These are phyloP conservation scores for Decapterus maruadsi DNA, from an alignment of 2,797 vertebrate genomes.

Conservation along the genomic window DNA sequence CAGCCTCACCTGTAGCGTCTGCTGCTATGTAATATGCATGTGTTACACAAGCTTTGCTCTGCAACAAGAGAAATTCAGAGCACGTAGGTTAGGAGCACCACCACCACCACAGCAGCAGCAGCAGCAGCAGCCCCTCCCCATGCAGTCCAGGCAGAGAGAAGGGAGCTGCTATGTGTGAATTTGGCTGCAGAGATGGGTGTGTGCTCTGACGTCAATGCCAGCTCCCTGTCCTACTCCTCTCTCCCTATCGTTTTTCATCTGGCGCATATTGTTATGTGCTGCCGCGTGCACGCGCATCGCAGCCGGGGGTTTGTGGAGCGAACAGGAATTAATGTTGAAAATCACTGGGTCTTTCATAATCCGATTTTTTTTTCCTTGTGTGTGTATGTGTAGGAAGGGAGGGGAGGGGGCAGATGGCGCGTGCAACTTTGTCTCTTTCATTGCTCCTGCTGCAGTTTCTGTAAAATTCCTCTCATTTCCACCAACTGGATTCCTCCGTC, in stretches of 20 bases:
- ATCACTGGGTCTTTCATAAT: constrained; percentile 60
- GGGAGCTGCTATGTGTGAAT: constrained; percentile 72
- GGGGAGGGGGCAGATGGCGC: constrained; percentile 47
- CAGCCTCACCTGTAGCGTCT: constrained; percentile 65
- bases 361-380: constrained; percentile 32
- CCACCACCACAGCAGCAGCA: constrained; percentile 28
- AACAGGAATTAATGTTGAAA: constrained; percentile 53
- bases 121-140: constrained; percentile 80
- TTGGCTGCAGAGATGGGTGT: constrained; percentile 81
- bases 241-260: constrained; percentile 44
- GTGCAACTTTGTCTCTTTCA: constrained; percentile 34
- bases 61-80: constrained; percentile 73
- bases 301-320: constrained; percentile 29
- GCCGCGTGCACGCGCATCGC: background rate
- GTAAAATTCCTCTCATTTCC: constrained; percentile 77
- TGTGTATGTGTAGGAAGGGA: too few species aligned
- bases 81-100: constrained; percentile 76
- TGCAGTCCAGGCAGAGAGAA: constrained; percentile 58
- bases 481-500: constrained; percentile 67
- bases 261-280: constrained; percentile 48
- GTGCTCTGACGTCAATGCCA: constrained; percentile 81
- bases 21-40: constrained; percentile 64
- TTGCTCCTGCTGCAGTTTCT: constrained; percentile 63
- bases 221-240: constrained; percentile 38
- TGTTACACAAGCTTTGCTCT: constrained; percentile 75